Base-by-base conservation (phyloP, 2,888 invertebrate species). In the Troilus luridus region DNA sequence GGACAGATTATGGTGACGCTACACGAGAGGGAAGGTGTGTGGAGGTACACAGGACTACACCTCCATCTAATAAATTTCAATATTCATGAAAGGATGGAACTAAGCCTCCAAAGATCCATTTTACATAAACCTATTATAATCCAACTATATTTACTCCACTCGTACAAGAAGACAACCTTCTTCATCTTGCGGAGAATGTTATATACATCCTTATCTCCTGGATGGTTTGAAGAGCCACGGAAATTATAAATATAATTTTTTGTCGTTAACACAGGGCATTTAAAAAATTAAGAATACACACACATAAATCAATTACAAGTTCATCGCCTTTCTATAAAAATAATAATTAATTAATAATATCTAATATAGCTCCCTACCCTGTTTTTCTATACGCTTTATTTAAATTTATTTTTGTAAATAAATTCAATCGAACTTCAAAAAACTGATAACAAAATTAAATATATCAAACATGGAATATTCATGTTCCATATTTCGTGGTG, bases 91-190 rank as follows among this genome's bases (percentile, higher is more conserved):
- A 81, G 19, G 81, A 19, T 19, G 41, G 11, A 81, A 54, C 81
- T 81, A 81, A 81, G 67, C 81, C 81, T 54, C 10, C 24, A 54
- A 56, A 41, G 54, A 81, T 41, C 81, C 54, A 56, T 81, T 81
- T 81, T 81, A 81, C 81, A 81, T 81, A 81, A 81, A 81, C 81
- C 81, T 81, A 81, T 81, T 81, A 81, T 56, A 81, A 56, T 81
- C 81, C 19, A 54, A 81, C 19, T n/a, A 54, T 81, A 81, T 81
- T 81, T 81, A 81, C 81, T 54, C 41, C 12, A 67, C 24, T 67
- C 14, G 24, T 24, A 24, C 24, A 14, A 67, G 67, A 14, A 67
- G 67, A 14, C 12, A 27, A 11, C 24, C n/a, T 67, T 67, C 67
- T 67, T 67, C 67, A 14, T 27, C 67, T 67, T 24, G 67, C 14